phyloP scores from a whole-genome alignment of 2,113 vertebrate species.

The Nycticorax nycticorax region DNA sequence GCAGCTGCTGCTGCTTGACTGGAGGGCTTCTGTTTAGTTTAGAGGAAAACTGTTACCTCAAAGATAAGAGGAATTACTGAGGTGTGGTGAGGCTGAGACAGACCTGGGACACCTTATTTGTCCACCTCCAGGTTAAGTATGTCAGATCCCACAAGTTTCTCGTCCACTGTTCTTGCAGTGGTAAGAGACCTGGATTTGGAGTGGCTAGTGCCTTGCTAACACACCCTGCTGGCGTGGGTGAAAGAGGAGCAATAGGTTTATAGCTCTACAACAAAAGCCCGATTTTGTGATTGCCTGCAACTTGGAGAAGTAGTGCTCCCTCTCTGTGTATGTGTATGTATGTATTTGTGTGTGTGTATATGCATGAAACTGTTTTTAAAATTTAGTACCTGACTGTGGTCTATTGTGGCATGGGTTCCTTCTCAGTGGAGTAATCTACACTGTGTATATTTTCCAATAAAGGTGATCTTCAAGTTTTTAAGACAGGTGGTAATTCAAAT shows the following conservation, averaged over 20 bases:
- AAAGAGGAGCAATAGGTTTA: background rate
- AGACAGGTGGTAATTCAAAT: background rate
- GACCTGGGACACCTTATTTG: background rate
- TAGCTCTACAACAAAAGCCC: background rate
- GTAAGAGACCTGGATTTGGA: background rate
- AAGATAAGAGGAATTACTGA: background rate
- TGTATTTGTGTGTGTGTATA: rapidly evolving
- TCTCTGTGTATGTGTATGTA: background rate
- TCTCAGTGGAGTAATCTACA: background rate
- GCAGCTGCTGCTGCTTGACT: background rate
- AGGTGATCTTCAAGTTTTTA: background rate
- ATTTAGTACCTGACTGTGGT: background rate
- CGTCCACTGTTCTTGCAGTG: background rate
- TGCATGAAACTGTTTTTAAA: background rate
- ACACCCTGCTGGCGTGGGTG: rapidly evolving
- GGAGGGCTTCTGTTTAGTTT: background rate
- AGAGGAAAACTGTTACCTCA: background rate
- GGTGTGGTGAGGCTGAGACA: background rate
- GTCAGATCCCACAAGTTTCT: background rate
- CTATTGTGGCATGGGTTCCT: background rate
- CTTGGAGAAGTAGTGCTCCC: background rate
- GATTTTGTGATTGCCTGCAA: background rate
- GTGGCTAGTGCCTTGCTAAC: background rate
- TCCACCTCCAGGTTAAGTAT: background rate
- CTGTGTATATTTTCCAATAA: background rate